Conservation (phyloP, 2,888 invertebrate species). For the Automeris io region DNA sequence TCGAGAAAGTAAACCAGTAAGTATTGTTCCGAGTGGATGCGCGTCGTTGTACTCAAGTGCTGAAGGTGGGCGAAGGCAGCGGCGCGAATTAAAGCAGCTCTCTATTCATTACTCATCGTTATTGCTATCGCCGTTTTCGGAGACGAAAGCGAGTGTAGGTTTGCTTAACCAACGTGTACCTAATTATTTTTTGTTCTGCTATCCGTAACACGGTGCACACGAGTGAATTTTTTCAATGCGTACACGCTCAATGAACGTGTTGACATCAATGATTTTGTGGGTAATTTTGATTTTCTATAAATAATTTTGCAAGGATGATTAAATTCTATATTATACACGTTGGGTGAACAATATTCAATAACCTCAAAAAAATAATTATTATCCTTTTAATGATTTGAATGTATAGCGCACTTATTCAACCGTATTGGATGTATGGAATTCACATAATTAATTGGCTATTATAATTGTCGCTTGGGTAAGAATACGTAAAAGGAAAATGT, state of each 20-base stretch:
- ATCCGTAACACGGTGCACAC: slow-evolving; percentile 31
- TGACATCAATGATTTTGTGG: slow-evolving; percentile 15
- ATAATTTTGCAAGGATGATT: neutral
- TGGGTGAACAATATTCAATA: neutral
- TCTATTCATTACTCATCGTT: slow-evolving; percentile 77
- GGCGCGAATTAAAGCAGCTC: slow-evolving; percentile 73
- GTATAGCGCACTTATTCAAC: neutral
- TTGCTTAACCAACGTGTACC: slow-evolving; percentile 34
- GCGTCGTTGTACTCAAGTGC: slow-evolving; percentile 53
- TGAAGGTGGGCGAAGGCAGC: slow-evolving; percentile 59
- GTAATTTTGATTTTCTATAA: neutral
- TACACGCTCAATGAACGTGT: slow-evolving; percentile 42
- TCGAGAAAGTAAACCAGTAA: slow-evolving; percentile 75
- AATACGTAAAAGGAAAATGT: slow-evolving; percentile 18
- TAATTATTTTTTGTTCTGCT: slow-evolving; percentile 24
- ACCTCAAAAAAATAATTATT: neutral
- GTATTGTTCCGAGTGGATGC: slow-evolving; percentile 76
- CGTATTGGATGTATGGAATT: neutral
- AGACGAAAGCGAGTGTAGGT: slow-evolving; percentile 72
- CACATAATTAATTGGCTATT: neutral
- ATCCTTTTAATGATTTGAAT: neutral
- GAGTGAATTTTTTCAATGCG: slow-evolving; percentile 44
- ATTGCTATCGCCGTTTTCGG: slow-evolving; percentile 70
- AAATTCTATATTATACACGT: neutral
- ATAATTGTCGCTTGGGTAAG: neutral